phyloP scores from a whole-genome alignment of 2,113 vertebrate genomes.

The Microcebus jonahi region DNA sequence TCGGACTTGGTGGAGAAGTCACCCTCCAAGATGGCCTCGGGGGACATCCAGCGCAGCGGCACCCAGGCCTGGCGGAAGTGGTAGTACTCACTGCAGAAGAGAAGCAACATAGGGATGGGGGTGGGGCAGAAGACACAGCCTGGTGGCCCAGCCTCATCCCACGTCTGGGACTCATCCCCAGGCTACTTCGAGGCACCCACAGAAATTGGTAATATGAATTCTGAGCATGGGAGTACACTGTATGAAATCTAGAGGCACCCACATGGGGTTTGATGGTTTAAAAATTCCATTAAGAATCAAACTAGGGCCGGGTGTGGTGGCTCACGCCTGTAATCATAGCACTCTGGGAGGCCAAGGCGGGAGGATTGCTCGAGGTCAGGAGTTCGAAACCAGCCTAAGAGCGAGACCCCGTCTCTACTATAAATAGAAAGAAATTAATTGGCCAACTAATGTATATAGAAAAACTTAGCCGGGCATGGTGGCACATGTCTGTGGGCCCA shows the following conservation, averaged over 20 bases:
- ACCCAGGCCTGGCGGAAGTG: slow-evolving; percentile 97
- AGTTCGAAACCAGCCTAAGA: too few relatives aligned
- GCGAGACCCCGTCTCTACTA: too few relatives aligned
- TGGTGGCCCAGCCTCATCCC: background rate
- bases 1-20: slow-evolving; percentile 98
- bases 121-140: background rate
- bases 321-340: too few relatives aligned
- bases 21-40: slow-evolving; percentile 94
- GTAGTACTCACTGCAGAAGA: slow-evolving; percentile 93
- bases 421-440: too few relatives aligned
- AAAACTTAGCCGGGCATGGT: too few relatives aligned
- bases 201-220: background rate
- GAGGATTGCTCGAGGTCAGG: too few relatives aligned
- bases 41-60: slow-evolving; percentile 96
- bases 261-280: background rate
- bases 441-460: too few relatives aligned
- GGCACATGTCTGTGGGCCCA: too few relatives aligned
- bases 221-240: background rate
- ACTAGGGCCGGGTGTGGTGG: background rate
- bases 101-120: background rate
- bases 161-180: background rate
- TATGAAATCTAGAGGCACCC: background rate
- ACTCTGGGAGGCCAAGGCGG: too few relatives aligned
- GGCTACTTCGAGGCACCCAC: background rate
- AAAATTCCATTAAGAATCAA: background rate